Percentiles rank a stretch among this genome's conserved stretches.
These are phyloP conservation scores for Entelurus aequoreus DNA, from an alignment of 2,113 vertebrate genomes.

Conservation along the genomic window DNA sequence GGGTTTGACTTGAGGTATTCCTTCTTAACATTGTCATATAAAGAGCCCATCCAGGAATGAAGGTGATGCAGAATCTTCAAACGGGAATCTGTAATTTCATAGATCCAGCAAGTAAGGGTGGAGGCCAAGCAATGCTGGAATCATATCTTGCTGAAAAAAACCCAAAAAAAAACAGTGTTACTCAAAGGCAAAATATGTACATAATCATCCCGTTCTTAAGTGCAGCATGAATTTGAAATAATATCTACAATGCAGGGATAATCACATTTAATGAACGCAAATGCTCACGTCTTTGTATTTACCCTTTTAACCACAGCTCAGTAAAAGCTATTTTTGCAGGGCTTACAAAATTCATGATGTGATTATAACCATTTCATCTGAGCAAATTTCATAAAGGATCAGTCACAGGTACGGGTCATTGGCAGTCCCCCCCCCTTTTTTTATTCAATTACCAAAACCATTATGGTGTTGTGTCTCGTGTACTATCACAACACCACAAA, in stretches of 20 bases:
- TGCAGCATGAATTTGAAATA: neutral
- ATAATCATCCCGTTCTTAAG: neutral
- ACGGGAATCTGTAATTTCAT: slow-evolving; percentile 16
- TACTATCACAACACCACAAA: slow-evolving; percentile 9
- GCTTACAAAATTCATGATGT: slow-evolving; percentile 30
- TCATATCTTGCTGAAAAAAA: slow-evolving; percentile 38
- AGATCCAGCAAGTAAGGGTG: slow-evolving; percentile 13
- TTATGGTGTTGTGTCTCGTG: slow-evolving; percentile 10
- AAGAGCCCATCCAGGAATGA: slow-evolving; percentile 19
- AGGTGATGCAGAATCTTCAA: slow-evolving; percentile 30
- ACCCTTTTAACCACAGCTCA: slow-evolving; percentile 4
- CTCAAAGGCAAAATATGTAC: neutral
- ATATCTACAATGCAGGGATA: neutral
- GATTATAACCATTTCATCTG: slow-evolving; percentile 42
- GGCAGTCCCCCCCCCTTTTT: slow-evolving; percentile 2
- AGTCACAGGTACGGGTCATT: slow-evolving; percentile 16
- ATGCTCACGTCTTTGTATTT: slow-evolving; percentile 12
- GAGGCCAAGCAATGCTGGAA: neutral
- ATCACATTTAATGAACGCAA: slow-evolving; percentile 9
- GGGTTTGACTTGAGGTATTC: slow-evolving; percentile 20
- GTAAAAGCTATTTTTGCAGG: slow-evolving; percentile 9
- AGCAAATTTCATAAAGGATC: slow-evolving; percentile 46
- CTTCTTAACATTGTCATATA: slow-evolving; percentile 29
- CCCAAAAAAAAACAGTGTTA: slow-evolving; percentile 30
- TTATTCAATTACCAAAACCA: slow-evolving; percentile 33